phyloP scores from a whole-genome alignment of 2,113 vertebrate genomes.

The Blennius ocellaris region DNA sequence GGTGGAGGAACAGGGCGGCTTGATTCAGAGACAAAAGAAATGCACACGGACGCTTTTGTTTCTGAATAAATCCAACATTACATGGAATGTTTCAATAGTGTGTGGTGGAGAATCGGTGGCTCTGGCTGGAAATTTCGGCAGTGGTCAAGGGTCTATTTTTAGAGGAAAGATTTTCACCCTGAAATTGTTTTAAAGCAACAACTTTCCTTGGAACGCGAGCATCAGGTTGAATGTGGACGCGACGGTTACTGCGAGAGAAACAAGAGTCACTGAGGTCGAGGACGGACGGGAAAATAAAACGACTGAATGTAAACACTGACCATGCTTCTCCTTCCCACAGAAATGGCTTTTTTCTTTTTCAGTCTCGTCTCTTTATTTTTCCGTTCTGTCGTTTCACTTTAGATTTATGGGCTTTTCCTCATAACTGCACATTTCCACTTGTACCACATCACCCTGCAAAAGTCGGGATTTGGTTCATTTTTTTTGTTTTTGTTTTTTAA shows the following conservation, averaged over 20 bases:
- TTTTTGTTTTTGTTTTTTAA: not conserved
- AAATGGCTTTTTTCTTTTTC: constrained; percentile 41
- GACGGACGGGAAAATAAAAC: constrained; percentile 34
- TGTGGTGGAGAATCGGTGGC: constrained; percentile 34
- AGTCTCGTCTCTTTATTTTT: constrained; percentile 30
- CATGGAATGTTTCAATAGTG: constrained; percentile 47
- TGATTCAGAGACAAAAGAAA: constrained; percentile 29
- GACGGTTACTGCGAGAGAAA: constrained; percentile 30
- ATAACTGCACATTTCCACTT: constrained; percentile 27
- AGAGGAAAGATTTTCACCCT: constrained; percentile 19
- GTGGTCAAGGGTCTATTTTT: constrained; percentile 15
- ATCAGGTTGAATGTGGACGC: constrained; percentile 8
- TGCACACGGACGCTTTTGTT: not conserved
- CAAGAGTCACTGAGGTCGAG: constrained; percentile 38
- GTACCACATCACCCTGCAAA: not conserved
- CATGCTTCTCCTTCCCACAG: constrained; percentile 21
- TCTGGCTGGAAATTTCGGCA: constrained; percentile 42
- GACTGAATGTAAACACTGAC: constrained; percentile 8
- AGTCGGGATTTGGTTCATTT: constrained; percentile 11
- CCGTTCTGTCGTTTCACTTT: constrained; percentile 15
- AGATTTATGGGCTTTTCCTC: constrained; percentile 20
- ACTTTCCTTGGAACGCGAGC: not conserved
- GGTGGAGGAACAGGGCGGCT: constrained; percentile 17
- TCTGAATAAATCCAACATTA: constrained; percentile 40
- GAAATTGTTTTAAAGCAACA: constrained; percentile 4